phyloP scores from a whole-genome alignment of 2,113 vertebrate species.

The Heterotis niloticus region DNA sequence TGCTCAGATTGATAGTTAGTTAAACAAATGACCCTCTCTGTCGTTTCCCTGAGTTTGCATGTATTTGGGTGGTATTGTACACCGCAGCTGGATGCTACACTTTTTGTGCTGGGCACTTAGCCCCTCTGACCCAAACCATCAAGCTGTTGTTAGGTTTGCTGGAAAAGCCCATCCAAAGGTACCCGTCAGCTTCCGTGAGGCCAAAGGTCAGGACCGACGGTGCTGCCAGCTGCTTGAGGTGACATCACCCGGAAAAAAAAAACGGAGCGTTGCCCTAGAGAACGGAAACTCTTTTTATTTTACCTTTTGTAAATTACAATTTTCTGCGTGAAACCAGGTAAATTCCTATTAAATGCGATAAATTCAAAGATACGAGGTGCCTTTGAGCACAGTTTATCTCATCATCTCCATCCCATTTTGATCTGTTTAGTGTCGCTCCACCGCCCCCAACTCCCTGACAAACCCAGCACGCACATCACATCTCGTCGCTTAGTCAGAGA shows the following conservation, averaged over 20 bases:
- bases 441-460: neutral
- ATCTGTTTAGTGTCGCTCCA: constrained; percentile 67
- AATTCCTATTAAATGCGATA: neutral
- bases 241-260: constrained; percentile 75
- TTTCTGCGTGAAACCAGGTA: constrained; percentile 31
- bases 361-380: neutral
- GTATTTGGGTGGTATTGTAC: constrained; percentile 82
- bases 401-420: constrained; percentile 58
- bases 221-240: constrained; percentile 93
- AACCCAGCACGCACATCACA: constrained; percentile 49
- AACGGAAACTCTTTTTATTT: constrained; percentile 73
- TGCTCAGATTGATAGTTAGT: constrained; percentile 94
- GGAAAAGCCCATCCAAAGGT: constrained; percentile 80
- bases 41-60: constrained; percentile 72
- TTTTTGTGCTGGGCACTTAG: constrained; percentile 78
- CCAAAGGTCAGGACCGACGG: constrained; percentile 85
- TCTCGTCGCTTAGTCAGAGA: constrained; percentile 66
- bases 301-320: constrained; percentile 49
- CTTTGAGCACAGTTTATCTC: neutral
- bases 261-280: constrained; percentile 65
- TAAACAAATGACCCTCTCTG: constrained; percentile 89
- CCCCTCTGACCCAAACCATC: constrained; percentile 87
- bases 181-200: constrained; percentile 70
- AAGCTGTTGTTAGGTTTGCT: constrained; percentile 75
- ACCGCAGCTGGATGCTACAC: constrained; percentile 60